Base-by-base conservation (phyloP, 1,140 invertebrate genomes). In the Centruroides vittatus region DNA sequence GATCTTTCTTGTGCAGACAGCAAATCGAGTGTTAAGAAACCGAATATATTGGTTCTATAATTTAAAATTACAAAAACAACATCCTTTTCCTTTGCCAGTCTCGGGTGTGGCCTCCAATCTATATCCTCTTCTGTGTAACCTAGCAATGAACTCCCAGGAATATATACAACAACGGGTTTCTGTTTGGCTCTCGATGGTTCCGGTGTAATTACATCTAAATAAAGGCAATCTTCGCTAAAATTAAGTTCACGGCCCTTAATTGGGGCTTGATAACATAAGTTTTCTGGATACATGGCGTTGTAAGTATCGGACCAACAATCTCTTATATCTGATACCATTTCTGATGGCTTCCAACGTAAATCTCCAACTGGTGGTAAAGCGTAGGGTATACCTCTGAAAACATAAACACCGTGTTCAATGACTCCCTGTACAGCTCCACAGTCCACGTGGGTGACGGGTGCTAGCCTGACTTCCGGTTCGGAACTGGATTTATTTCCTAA, bases 341-440 rank as follows among this genome's bases (percentile, higher is more conserved):
- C 78, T 0, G 89, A 86, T 5, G 81, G 78, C 49, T 81, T 80
- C 80, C 87, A 93, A 61, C 89, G 79, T 35, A 78, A 76, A 52
- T 84, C 79, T 1, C 54, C 63, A 0, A 85, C 64, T 0, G 89
- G 89, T 10, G 88, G 84, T n/a, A 82, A 68, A 4, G 89, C 89
- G 71, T 89, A 93, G 0, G 89, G 89, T 55, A 93, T 86, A 13
- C 88, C 88, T 23, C 82, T 82, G 73, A 93, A 93, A 3, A 85
- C 84, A 66, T 84, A 85, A 3, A 81, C 85, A 11, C 82, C 83
- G 61, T 88, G 83, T 69, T 89, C 83, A 10, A 58, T 62, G 11
- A 36, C 49, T 7, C 63, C 66, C 35, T 59, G 57, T 10, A 67
- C 53, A 5, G 60, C 55, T n/a, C 64, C 63, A 35, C 61, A 65